These are phyloP conservation scores for Zaprionus inermis DNA, from an alignment of 1,140 invertebrate species.

Conservation along the genomic window DNA sequence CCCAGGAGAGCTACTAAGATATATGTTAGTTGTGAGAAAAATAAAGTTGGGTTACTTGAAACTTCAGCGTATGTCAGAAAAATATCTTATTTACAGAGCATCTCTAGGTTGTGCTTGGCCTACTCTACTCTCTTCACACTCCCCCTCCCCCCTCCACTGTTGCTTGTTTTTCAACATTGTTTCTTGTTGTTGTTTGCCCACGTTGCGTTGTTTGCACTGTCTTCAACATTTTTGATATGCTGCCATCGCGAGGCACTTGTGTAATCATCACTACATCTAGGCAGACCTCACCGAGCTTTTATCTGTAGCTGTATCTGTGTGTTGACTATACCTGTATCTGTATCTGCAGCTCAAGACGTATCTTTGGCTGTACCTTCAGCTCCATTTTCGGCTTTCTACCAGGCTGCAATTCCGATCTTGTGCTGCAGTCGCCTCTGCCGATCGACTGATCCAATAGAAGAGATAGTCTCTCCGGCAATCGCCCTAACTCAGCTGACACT, in stretches of 20 bases:
- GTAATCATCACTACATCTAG: constrained; percentile 60
- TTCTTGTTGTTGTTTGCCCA: constrained; percentile 67
- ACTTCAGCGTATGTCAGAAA: not conserved
- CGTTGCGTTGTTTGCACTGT: constrained; percentile 73
- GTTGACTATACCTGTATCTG: not conserved
- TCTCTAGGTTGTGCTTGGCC: not conserved
- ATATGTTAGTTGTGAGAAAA: no score
- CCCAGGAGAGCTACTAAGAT: not conserved
- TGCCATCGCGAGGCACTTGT: constrained; percentile 60
- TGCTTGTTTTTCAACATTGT: constrained; percentile 51
- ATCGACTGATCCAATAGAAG: constrained; percentile 22
- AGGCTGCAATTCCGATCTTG: not conserved
- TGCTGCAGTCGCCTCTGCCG: constrained; percentile 40
- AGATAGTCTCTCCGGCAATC: constrained; percentile 69
- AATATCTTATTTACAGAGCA: not conserved
- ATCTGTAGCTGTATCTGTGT: not conserved
- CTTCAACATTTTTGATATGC: constrained; percentile 52
- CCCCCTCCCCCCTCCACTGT: not conserved
- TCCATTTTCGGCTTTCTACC: not conserved
- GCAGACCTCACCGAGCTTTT: not conserved
- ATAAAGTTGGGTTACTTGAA: no score
- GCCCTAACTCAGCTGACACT: constrained; percentile 9
- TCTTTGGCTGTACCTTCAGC: not conserved
- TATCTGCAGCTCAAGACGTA: not conserved
- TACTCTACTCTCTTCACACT: constrained; percentile 7